Conservation (phyloP, 2,113 vertebrate species). For the Arizona elegans region DNA sequence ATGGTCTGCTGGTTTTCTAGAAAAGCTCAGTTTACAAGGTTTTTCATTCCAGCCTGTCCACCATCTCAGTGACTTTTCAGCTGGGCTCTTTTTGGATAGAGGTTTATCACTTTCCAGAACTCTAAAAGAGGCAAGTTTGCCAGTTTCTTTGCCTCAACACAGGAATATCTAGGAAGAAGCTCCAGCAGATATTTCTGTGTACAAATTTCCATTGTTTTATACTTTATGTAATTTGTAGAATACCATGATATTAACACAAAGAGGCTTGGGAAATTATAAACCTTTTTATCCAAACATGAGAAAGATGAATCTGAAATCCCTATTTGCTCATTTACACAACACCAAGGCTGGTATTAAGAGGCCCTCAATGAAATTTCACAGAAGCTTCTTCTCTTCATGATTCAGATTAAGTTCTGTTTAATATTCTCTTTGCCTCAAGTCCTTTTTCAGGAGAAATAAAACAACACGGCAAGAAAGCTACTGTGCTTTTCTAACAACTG, state of each 20-base stretch:
- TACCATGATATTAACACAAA: not conserved
- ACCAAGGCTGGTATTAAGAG: not conserved
- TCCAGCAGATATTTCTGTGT: not conserved
- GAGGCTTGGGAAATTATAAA: not conserved
- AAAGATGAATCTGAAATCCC: not conserved
- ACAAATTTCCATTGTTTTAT: not conserved
- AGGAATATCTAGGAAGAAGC: not conserved
- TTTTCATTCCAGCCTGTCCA: not conserved
- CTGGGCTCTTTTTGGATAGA: not conserved
- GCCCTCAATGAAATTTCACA: not conserved
- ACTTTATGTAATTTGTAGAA: not conserved
- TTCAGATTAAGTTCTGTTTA: not conserved
- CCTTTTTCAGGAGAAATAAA: not conserved
- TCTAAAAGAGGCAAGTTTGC: not conserved
- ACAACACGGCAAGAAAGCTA: not conserved
- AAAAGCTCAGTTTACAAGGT: not conserved
- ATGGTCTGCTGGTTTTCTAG: not conserved
- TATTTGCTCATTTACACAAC: not conserved
- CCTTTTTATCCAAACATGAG: not conserved
- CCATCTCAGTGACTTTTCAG: not conserved
- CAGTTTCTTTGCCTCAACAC: not conserved
- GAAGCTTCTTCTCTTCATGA: not conserved
- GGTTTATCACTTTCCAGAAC: not conserved
- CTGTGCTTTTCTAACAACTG: not conserved
- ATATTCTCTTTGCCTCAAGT: not conserved